Conservation (phyloP, 2,113 vertebrate species). For the Corydoras sp. region DNA sequence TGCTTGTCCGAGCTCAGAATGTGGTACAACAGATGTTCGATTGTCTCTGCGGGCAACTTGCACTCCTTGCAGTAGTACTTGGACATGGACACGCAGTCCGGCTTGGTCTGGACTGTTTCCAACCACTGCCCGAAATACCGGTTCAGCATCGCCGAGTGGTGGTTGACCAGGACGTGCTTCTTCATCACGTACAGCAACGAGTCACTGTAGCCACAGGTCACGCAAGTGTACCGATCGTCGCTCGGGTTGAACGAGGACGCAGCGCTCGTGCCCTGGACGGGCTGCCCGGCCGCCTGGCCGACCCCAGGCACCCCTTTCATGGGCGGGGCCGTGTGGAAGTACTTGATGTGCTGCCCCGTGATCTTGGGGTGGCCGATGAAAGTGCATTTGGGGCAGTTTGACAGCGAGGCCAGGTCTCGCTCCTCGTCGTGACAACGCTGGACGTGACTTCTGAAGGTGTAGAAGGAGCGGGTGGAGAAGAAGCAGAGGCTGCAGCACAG, state of each 20-base stretch:
- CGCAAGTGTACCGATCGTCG: slow-evolving; percentile 71
- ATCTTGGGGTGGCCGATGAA: slow-evolving; percentile 71
- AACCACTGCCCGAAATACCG: slow-evolving; percentile 71
- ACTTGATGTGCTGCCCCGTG: slow-evolving; percentile 70
- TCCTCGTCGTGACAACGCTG: slow-evolving; percentile 77
- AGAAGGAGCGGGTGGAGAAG: slow-evolving; percentile 73
- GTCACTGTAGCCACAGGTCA: slow-evolving; percentile 76
- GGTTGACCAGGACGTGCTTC: slow-evolving; percentile 78
- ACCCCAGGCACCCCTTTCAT: slow-evolving; percentile 53
- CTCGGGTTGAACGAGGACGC: slow-evolving; percentile 56
- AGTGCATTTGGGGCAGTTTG: slow-evolving; percentile 72
- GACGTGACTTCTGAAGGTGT: slow-evolving; percentile 73
- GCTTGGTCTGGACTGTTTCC: slow-evolving; percentile 37
- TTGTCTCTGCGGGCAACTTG: slow-evolving; percentile 65
- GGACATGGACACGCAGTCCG: slow-evolving; percentile 7
- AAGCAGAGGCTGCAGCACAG: slow-evolving; percentile 81
- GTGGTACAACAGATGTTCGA: slow-evolving; percentile 80
- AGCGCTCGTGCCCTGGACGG: background rate
- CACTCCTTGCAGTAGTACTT: slow-evolving; percentile 79
- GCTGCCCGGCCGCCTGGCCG: slow-evolving; percentile 8
- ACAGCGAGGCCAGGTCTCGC: slow-evolving; percentile 71
- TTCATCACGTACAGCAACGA: slow-evolving; percentile 81
- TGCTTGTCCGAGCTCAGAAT: slow-evolving; percentile 77
- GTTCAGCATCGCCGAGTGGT: slow-evolving; percentile 67
- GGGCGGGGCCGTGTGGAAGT: slow-evolving; percentile 67